Evolutionary conservation across 2,113 vertebrate genomes (phyloP), one percentile per base, ranked within the genome.

Genomic region (Pampusana beccarii): DNA sequence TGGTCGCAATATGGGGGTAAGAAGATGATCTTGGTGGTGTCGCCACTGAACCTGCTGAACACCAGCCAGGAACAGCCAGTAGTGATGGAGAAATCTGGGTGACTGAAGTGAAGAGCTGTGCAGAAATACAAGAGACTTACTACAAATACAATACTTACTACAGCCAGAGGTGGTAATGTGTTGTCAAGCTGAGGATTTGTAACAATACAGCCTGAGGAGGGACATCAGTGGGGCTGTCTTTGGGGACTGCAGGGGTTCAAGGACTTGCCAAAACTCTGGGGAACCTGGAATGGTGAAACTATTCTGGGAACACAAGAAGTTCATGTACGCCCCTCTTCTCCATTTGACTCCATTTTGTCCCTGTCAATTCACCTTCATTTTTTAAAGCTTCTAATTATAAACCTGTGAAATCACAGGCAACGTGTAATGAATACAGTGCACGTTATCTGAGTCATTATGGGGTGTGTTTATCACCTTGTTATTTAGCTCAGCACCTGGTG

Each of bases 401-500:
- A 91, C 44, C 53, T 64, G 48, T 84, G 65, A 97, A 88, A 86
- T 93, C 64, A 62, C 38, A 93, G 56, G n/a, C 57, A 93, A 31
- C 53, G 31, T 57, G 86, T 88, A 81, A 91, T 72, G 72, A 81
- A 86, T 44, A 56, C 34, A 92, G 61, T 71, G 34, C 17, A 42
- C 4, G 0, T 73, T 62, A 31, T 60, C 86, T 87, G 86, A 92
- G 79, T 77, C 70, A 65, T 88, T 69, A 15, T 46, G 67, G 12
- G 46, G 11, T 54, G 81, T 80, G 81, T 80, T 95, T 90, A 66
- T 90, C 81, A 90, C 81, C 23, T 24, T 80, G 84, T 75, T 72
- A 70, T 83, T 96, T 60, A 92, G 89, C 57, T 87, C 58, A 91
- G 90, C 90, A 95, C 90, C 93, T 90, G 87, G 54, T 77, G 70